Base-by-base conservation (phyloP, 1,140 invertebrate genomes). In the Cydia fagiglandana region DNA sequence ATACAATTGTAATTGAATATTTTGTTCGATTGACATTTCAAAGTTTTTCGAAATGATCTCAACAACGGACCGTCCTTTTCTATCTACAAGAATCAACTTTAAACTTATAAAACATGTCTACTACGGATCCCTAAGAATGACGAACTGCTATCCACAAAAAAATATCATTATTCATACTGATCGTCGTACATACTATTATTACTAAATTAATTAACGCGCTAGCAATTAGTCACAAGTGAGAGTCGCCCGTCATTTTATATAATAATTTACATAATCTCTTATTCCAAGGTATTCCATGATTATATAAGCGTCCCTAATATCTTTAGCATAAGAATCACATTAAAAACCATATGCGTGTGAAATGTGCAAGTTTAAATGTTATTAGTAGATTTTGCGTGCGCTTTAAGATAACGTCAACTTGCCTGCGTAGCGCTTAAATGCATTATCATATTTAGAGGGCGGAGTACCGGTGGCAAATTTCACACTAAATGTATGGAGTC, bases 191-290 rank as follows among this genome's bases (percentile, higher is more conserved):
- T 70, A 56, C 20, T n/a, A 20, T 61, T 24, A 17, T 61, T 24
- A 24, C 10, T 61, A 61, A 24, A 24, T 24, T 24, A 56, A 61
- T 61, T 61, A 61, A 24, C 20, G 9, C 20, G 0, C 56, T 20
- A 61, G 17, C 56, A 53, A 53, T 53, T 53, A 61, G 10, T 45
- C 24, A n/a, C 66, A 70, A 70, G 66, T 41, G 66, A 70, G 66
- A 70, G 66, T 41, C 38, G 7, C 66, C 38, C 15, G 34, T 38
- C 15, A 70, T 70, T 70, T 24, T 24, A 7, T 24, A 61, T 61
- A n/a, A 61, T 61, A 10, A 61, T 10, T 61, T 20, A n/a, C 17
- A 30, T 30, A 30, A 30, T 1, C 15, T 61, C 56, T 61, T 61
- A 61, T 24, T 61, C 2, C n/a, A 17, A n/a, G 1, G 17, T 17